Evolutionary conservation across 2,113 vertebrate species (phyloP), one percentile per base, ranked within the genome.

Genomic region (Lontra canadensis): DNA sequence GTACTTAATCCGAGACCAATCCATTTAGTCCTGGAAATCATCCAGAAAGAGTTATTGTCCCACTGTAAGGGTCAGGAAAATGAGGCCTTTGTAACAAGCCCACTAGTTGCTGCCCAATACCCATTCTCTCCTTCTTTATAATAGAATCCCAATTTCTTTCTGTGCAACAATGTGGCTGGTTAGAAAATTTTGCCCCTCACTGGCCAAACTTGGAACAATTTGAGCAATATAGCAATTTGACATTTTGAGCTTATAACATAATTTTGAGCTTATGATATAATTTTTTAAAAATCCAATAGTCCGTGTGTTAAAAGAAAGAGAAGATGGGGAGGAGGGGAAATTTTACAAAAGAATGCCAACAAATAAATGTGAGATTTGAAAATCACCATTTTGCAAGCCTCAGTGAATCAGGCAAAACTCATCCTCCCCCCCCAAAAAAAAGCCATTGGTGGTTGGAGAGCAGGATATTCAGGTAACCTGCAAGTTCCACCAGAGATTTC

Each of bases 381-480:
- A 90, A 87, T 42, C 49, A 47, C 47, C 34, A 47, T 42, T 85
- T 73, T 89, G 31, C 18, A n/a, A 76, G 20, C 39, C 14, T 90
- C 95, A 55, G n/a, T 82, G 52, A 87, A 93, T 59, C 1, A 25
- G 55, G 44, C 74, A 85, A 61, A 95, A 96, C 55, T 85, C n/a
- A 67, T 76, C 15, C 15, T 1, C 4, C 1, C 52, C 15, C 10
- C 5, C 5, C 49, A 1, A 55, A 26, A 61, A 90, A 63, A 90
- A 63, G 15, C n/a, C n/a, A 36, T 10, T 52, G 34, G 61, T 69
- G 39, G 29, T 74, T 73, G 9, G 49, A 55, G 39, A 73, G 42
- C 55, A 89, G 29, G 14, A 55, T 52, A 52, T 34, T 94, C 74
- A 67, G 57, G 29, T 49, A 63, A 44, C 39, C 34, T 55, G 15